Evolutionary conservation across 1,140 invertebrate species (phyloP).

Genomic region (Melitaea cinxia): DNA sequence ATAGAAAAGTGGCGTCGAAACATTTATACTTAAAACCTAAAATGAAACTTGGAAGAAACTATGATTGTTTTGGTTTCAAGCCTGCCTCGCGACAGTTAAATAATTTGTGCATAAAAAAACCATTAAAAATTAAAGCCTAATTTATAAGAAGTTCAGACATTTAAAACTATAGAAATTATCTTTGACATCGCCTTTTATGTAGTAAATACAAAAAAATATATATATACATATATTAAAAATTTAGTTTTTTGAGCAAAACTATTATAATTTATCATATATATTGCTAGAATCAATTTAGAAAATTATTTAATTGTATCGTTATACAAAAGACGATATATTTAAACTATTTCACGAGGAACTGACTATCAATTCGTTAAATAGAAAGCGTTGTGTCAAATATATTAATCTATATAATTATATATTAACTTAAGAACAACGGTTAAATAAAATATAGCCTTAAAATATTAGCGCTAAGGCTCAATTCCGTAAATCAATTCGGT

Average conservation of each 20-base stretch:
- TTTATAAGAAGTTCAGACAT: slow-evolving; percentile 27
- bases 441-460: background rate
- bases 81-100: slow-evolving; percentile 15
- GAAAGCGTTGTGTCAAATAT: slow-evolving; percentile 13
- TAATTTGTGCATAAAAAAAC: slow-evolving; percentile 18
- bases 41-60: slow-evolving; percentile 39
- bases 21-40: slow-evolving; percentile 43
- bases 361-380: slow-evolving; percentile 28
- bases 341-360: slow-evolving; percentile 35
- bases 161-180: slow-evolving; percentile 30
- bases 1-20: slow-evolving; percentile 8
- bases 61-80: slow-evolving; percentile 40
- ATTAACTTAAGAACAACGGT: background rate
- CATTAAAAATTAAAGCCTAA: slow-evolving; percentile 39
- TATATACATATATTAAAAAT: background rate
- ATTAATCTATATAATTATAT: slow-evolving; percentile 10
- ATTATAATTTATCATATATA: background rate
- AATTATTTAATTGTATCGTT: slow-evolving; percentile 1
- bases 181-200: background rate
- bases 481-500: slow-evolving; percentile 33
- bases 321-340: slow-evolving; percentile 19
- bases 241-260: slow-evolving; percentile 1
- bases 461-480: slow-evolving; percentile 10
- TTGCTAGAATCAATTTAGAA: background rate
- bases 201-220: background rate